Base-by-base conservation (phyloP, 1,140 invertebrate genomes). In the Sminthurinus signatus region DNA sequence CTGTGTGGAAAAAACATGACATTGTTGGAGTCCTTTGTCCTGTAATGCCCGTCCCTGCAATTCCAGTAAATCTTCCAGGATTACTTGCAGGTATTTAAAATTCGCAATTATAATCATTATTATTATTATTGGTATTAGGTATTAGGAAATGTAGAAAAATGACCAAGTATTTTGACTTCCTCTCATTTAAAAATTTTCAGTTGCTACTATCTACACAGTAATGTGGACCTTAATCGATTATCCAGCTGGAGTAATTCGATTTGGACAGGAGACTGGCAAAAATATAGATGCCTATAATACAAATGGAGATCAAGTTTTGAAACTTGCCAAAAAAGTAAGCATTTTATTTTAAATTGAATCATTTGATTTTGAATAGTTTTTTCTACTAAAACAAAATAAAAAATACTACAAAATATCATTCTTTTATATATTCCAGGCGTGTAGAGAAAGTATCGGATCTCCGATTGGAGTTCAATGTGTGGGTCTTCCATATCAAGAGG, bases 391-490 rank as follows among this genome's bases (percentile, higher is more conserved):
- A 8, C 15, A 54, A 4, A 4, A 12, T 12, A 48, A 48, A 19
- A 48, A 14, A 8, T 48, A 19, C 19, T 48, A 19, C 10, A 19
- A 19, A 48, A 48, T 8, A 48, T 48, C 8, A 23, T 12, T 14
- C 44, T 27, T 19, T 31, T 62, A 39, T 63, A 25, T 32, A 31
- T 25, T 57, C 3, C 31, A 69, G 67, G 67, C 54, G n/a, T 19
- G 25, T 0, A 55, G 42, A 44, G 32, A 70, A 12, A 68, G 75
- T 10, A 65, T 65, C 5, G 75, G 75, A 19, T 68, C 77, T 63
- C 77, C 78, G 5, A 69, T 79, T 12, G 69, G 70, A 52, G 75
- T 78, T 12, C 78, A 79, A 69, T 57, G 77, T 10, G 74, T 76
- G 14, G 74, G 72, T 0, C 72, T 76, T 12, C 78, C 77, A 10